phyloP scores from a whole-genome alignment of 2,888 invertebrate genomes.

The Marasmarcha lunaedactyla region DNA sequence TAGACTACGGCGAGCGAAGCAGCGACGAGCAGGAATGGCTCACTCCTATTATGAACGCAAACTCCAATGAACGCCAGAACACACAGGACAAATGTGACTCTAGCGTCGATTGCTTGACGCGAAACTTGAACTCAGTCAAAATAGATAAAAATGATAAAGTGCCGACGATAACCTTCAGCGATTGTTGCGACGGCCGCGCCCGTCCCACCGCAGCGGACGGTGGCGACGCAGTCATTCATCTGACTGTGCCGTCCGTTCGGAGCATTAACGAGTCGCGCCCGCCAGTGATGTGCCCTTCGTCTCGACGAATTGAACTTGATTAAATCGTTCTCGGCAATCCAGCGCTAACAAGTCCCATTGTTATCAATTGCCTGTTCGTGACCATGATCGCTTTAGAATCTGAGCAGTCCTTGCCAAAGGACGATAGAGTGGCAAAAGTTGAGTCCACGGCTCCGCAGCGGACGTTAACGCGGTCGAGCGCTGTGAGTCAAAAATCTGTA shows the following conservation, averaged over 20 bases:
- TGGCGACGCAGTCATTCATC: conserved; percentile 43
- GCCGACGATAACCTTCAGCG: conserved; percentile 60
- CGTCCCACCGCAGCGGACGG: conserved; percentile 37
- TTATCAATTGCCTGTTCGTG: conserved; percentile 11
- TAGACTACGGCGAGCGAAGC: conserved; percentile 29
- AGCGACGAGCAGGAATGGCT: conserved; percentile 59
- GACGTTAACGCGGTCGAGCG: conserved; percentile 71
- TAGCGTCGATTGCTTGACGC: conserved; percentile 41
- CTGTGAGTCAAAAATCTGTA: conserved; percentile 72
- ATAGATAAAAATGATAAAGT: conserved; percentile 49
- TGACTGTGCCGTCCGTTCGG: conserved; percentile 57
- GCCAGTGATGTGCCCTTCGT: conserved; percentile 49
- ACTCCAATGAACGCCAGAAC: conserved; percentile 38
- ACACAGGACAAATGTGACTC: conserved; percentile 25
- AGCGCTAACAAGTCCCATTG: conserved; percentile 7
- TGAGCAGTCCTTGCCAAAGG: conserved; percentile 46
- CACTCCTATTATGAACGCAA: conserved; percentile 51
- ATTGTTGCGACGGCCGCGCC: conserved; percentile 49
- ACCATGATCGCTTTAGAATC: conserved; percentile 61
- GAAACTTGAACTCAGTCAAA: conserved; percentile 41
- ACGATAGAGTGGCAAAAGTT: conserved; percentile 41
- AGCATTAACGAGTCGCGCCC: conserved; percentile 53
- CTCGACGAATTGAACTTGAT: conserved; percentile 12
- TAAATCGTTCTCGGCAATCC: conserved; percentile 19
- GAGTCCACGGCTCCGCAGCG: conserved; percentile 50